Evolutionary conservation across 2,888 invertebrate genomes (phyloP), one percentile per base, ranked within the genome.

Genomic region (Troides oblongomaculatus): DNA sequence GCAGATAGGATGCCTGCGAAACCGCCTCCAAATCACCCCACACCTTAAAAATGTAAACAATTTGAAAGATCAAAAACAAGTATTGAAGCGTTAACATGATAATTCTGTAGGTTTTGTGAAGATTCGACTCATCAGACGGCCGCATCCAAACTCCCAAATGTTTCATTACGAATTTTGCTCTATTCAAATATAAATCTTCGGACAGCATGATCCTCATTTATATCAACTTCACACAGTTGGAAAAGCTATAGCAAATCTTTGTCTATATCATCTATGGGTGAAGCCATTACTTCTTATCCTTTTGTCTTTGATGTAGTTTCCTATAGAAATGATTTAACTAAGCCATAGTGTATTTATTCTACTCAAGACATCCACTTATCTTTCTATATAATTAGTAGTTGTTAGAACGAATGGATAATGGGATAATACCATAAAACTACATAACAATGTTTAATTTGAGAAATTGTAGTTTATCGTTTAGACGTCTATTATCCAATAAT

Each of bases 1-100:
- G 74, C 64, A 92, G 65, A 57, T 90, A 89, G 0, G 84, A 89
- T 0, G 90, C 87, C 69, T 91, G 86, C 0, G 86, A 89, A 0
- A 91, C 85, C 1, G 88, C 89, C 43, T 87, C 90, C 58, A 90
- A 76, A 57, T 91, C 88, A 0, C 91, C 90, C 88, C 88, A 89
- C 1, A 89, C 88, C 75, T 87, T 83, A 7, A 84, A 61, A 21
- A 90, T 88, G 71, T 86, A 89, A 71, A 90, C 81, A 0, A 82
- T 76, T 83, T 92, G 90, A 71, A 90, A 91, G 39, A 87, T 65
- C 30, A 91, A 73, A 76, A 92, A 91, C 64, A 85, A 73, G 72
- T 85, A 88, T 66, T 91, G 91, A 30, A 88, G 67, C 0, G 75
- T 70, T 64, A 92, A 77, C 85, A 87, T 90, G 57, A 88, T 83